Base-by-base conservation (phyloP, 2,888 invertebrate genomes). In the Aspidiotus destructor region DNA sequence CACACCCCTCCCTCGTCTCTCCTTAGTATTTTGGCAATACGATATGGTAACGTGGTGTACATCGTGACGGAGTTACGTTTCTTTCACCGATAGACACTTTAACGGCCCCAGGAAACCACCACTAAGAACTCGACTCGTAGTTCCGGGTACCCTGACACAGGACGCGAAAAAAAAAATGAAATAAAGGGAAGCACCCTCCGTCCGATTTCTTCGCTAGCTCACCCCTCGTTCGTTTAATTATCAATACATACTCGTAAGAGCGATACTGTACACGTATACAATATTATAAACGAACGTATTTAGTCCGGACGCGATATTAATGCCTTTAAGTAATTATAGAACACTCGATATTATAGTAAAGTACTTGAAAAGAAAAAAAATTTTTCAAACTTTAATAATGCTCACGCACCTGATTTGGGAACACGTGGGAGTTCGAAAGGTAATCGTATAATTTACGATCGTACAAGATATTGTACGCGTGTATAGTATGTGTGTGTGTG, bases 141-240 rank as follows among this genome's bases (percentile, higher is more conserved):
- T 48, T 63, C 41, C 57, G 54, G 63, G 54, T 63, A 63, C 63
- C 52, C 52, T 52, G 63, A 53, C 63, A 63, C 41, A 53, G 54
- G 41, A 41, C 41, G 41, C 54, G 54, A 53, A 52, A 53, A 63
- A 63, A 63, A 63, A 63, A 63, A 63, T 52, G 52, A 62, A 61
- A 61, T 58, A 60, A n/a, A 52, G 63, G 55, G 63, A 63, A 52
- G 63, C 63, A 53, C 63, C 63, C 63, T 54, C 63, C 28, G 63
- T 41, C 54, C 54, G 40, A 40, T 44, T 48, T 48, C n/a, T 48
- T 48, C 48, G 28, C 28, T 16, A 53, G 54, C 41, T 63, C 63
- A 53, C 63, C 53, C 63, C 54, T 63, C 63, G 63, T 41, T 8
- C 15, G 52, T 54, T 28, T 48, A 62, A 62, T 62, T 44, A 17